Base-by-base conservation (phyloP, 2,888 invertebrate genomes). In the Stegana nigrithorax region DNA sequence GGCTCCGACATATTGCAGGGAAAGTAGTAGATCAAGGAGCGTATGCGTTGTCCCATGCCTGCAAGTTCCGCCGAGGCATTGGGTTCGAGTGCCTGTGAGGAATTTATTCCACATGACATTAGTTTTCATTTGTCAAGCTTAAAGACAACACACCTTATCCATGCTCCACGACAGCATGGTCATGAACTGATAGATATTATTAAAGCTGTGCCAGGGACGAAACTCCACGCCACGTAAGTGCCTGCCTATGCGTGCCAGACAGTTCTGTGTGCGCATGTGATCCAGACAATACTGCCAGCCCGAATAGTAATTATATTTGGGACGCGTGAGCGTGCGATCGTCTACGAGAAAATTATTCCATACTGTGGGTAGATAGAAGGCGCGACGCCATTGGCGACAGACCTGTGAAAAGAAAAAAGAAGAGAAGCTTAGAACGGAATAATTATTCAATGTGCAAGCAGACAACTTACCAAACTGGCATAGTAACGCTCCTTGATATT, bases 101-200 rank as follows among this genome's bases (percentile, higher is more conserved):
- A 25, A 21, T 21, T 59, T 6, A 47, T 25, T n/a, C n/a, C n/a
- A 27, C 2, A 26, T 51, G 42, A 42, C 60, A 21, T 17, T 44
- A 4, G 17, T 4, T 1, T 32, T 21, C 7, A 29, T 8, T 10
- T 7, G 14, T 2, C 14, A 44, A 27, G 25, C 12, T 19, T 39
- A 12, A 29, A 7, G 17, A 12, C 12, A 47, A 1, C 63, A 63
- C 25, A 87, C 85, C 75, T 88, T 89, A 70, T 91, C 91, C 0
- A 90, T 88, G 77, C 90, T 93, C 88, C 91, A 91, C 0, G 91
- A 89, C n/a, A 94, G 82, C 87, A 94, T 90, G 62, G 92, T 91
- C 89, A 94, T 92, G 78, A 94, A 94, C 81, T 94, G 93, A 81
- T 91, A 93, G 44, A 94, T 87, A 82, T 94, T 94, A 83, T 92